Evolutionary conservation across 2,888 invertebrate genomes (phyloP), one percentile per base, ranked within the genome.

Genomic region (Habrosyne pyritoides): DNA sequence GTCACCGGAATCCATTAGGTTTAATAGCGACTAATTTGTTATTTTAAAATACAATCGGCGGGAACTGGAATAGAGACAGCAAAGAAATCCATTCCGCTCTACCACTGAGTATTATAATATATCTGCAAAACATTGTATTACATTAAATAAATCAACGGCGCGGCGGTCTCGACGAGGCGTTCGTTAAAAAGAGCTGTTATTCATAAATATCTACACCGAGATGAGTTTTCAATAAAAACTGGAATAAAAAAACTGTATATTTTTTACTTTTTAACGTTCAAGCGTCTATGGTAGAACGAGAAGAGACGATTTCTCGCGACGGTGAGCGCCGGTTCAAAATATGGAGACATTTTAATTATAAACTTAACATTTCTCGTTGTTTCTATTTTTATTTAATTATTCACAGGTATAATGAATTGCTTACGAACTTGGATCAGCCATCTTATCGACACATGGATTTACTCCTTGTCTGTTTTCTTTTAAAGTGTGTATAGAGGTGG

Each of bases 1-100:
- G 70, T 69, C 73, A 69, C 55, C 63, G 21, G 18, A 55, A 60
- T 63, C 57, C 63, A 69, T 71, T 67, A 66, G 64, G 59, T 61
- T 65, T 69, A 68, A 68, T 69, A 54, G 63, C 55, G 55, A 61
- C 69, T 66, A 71, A 71, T 70, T 69, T 33, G 61, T 69, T 52
- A 49, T 59, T 36, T 42, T n/a, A 33, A 33, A 33, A 33, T n/a
- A n/a, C n/a, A n/a, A 56, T 49, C 28, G 58, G 63, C 58, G 49
- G 53, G 60, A 73, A 73, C 67, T 63, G 62, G 68, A 69, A 75
- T 71, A 63, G 61, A 71, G 71, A 59, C 55, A 60, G 6, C 18
- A 7, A 24, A 24, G 24, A 24, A 24, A 5, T 18, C 7, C 3
- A 4, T 33, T 33, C 10, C 18, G 22, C 5, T 28, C 10, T 1